Evolutionary conservation across 2,888 invertebrate genomes (phyloP).

Genomic region (Heliothis peltigera): DNA sequence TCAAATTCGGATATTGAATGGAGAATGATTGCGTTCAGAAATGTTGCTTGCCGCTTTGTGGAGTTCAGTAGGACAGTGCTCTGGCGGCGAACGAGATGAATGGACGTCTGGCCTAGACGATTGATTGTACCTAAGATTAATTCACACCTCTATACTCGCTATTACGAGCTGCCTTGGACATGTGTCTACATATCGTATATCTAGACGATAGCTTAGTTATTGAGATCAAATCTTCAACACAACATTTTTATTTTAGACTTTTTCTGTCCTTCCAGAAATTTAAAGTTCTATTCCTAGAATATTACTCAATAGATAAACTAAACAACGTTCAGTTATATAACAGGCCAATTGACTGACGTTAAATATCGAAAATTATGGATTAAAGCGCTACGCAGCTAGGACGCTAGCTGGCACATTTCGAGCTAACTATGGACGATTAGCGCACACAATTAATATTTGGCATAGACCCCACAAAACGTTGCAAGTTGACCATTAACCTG

Average conservation of each 20-base stretch:
- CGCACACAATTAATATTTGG: conserved; percentile 53
- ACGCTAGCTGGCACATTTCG: conserved; percentile 48
- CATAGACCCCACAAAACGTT: conserved; percentile 16
- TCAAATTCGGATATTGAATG: conserved; percentile 88
- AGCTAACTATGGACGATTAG: conserved; percentile 55
- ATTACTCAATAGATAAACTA: not conserved
- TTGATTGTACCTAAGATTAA: conserved; percentile 39
- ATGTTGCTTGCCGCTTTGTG: conserved; percentile 75
- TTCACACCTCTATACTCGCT: conserved; percentile 25
- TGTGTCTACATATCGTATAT: not conserved
- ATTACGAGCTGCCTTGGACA: conserved; percentile 5
- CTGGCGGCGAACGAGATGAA: conserved; percentile 44
- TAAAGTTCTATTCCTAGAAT: not conserved
- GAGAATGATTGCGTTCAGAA: conserved; percentile 82
- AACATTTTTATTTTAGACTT: too few species aligned
- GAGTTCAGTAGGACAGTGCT: conserved; percentile 78
- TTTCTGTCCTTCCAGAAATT: too few species aligned
- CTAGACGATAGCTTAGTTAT: not conserved
- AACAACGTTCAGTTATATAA: not conserved
- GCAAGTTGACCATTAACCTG: conserved; percentile 14
- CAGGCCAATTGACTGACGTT: conserved; percentile 10
- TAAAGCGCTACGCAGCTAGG: conserved; percentile 21
- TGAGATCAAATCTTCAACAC: not conserved
- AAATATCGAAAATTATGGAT: conserved; percentile 40
- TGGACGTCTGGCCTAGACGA: conserved; percentile 50